Evolutionary conservation across 2,888 invertebrate species (phyloP).

Genomic region (Synanthedon tipuliformis): DNA sequence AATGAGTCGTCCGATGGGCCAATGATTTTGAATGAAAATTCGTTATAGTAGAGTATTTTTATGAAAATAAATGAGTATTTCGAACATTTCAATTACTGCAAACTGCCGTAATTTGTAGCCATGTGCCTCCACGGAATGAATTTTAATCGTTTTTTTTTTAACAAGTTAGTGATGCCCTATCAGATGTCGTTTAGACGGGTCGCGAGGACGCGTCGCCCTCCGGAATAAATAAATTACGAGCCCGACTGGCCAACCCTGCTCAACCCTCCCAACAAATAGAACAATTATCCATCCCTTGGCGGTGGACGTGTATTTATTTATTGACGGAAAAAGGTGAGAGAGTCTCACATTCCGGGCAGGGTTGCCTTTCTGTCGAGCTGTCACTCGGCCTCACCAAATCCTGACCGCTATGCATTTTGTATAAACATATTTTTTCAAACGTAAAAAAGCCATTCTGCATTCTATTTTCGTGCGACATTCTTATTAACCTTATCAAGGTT

Average conservation of each 20-base stretch:
- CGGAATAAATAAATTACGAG: slow-evolving; percentile 45
- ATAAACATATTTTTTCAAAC: neutral
- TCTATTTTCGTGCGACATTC: neutral
- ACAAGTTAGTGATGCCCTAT: slow-evolving; percentile 7
- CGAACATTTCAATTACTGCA: no score
- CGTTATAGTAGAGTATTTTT: no score
- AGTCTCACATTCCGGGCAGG: slow-evolving; percentile 3
- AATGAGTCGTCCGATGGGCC: no score
- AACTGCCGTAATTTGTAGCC: no score
- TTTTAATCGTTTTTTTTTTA: neutral
- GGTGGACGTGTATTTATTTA: slow-evolving; percentile 44
- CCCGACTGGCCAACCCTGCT: slow-evolving; percentile 36
- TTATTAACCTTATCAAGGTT: no score
- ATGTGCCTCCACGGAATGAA: no score
- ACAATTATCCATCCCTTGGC: slow-evolving; percentile 56
- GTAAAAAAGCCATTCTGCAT: neutral
- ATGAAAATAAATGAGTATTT: no score
- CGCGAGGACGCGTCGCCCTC: slow-evolving; percentile 17
- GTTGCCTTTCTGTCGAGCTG: neutral
- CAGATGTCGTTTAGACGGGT: slow-evolving; percentile 17
- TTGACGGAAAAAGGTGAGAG: slow-evolving; percentile 39
- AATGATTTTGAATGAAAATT: no score
- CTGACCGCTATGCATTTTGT: neutral
- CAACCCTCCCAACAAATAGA: slow-evolving; percentile 48
- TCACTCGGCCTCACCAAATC: neutral